Evolutionary conservation across 1,140 invertebrate species (phyloP), one percentile per base, ranked within the genome.

Genomic region (Papilio helenus): DNA sequence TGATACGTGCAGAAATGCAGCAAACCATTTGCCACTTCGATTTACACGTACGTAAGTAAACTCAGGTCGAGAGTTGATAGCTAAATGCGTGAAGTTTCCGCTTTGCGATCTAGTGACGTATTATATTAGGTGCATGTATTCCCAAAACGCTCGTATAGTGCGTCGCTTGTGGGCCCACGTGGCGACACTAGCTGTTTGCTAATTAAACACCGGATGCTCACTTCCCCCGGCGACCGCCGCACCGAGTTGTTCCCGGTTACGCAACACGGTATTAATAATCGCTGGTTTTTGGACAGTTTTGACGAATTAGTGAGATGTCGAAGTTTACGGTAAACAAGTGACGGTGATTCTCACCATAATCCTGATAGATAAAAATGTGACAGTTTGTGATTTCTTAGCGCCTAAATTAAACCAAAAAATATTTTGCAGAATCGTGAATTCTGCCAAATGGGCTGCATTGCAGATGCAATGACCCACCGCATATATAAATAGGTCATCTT

Each of bases 121-220:
- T 55, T 9, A 49, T 55, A 9, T 55, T 20, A 20, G 18, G 5
- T 55, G 9, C 18, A 55, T n/a, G n/a, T 55, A 20, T 55, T 55
- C 61, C 61, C 23, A 68, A 68, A 68, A 61, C 58, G 20, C 9
- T 9, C 18, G 16, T 44, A 46, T 46, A 72, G 3, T 46, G 39
- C 10, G 72, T 12, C 14, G 18, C n/a, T n/a, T 14, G 12, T 73
- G 23, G 20, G 42, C 23, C 72, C 34, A 73, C 42, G 46, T 46
- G 46, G 78, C 73, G 80, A 76, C 78, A 79, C 80, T 78, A 55
- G 79, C 72, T 79, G 79, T 83, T 79, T 82, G 83, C 85, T 89
- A 89, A 90, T 89, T 90, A 89, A 83, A 84, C 79, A 86, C 89
- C 87, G 89, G 89, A 90, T 85, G 85, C 82, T 29, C 82, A 85